phyloP scores from a whole-genome alignment of 2,113 vertebrate genomes.

The Eulacestoma nigropectus region DNA sequence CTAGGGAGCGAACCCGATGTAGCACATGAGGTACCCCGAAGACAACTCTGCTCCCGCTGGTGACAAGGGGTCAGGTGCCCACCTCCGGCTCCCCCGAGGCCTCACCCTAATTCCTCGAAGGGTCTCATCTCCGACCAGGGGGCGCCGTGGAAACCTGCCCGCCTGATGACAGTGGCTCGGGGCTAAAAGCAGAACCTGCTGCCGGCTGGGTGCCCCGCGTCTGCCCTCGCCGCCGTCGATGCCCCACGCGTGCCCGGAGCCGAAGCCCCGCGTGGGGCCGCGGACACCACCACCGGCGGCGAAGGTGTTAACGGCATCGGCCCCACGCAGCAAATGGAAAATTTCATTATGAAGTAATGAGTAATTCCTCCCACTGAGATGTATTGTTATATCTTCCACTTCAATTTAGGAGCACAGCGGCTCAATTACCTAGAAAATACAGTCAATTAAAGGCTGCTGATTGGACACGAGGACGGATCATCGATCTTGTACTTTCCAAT shows the following conservation, averaged over 20 bases:
- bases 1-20: not conserved
- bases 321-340: constrained; percentile 73
- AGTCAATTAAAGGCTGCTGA: constrained; percentile 92
- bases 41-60: not conserved
- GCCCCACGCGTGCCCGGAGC: not conserved
- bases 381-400: constrained; percentile 81
- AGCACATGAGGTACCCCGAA: not conserved
- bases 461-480: constrained; percentile 84
- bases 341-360: constrained; percentile 81
- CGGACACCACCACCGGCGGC: not conserved
- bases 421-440: constrained; percentile 87
- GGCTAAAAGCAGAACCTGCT: not conserved
- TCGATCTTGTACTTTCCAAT: constrained; percentile 94
- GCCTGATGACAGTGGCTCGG: not conserved
- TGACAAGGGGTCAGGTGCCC: not conserved
- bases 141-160: not conserved
- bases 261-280: not conserved
- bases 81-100: too few relatives aligned
- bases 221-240: not conserved
- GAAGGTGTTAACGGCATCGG: not conserved
- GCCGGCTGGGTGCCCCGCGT: not conserved
- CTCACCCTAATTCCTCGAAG: not conserved
- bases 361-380: constrained; percentile 78
- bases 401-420: constrained; percentile 81
- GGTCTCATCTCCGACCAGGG: not conserved